Evolutionary conservation across 2,797 vertebrate genomes (phyloP).

Genomic region (Spheniscus humboldti): DNA sequence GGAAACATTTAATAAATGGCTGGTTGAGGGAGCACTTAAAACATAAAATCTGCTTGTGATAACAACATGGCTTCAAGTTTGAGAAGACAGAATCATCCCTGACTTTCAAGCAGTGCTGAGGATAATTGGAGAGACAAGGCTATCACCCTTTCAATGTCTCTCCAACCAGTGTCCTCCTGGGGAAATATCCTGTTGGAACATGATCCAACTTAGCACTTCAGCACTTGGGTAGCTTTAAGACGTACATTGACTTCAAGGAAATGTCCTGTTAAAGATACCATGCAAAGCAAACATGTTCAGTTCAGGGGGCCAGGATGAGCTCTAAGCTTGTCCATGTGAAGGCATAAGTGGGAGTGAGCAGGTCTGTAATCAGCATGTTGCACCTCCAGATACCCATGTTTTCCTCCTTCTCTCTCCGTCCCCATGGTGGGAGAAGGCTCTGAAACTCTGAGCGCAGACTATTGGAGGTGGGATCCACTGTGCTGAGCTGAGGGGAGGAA

Average conservation of each 20-base stretch:
- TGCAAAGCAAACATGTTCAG: background rate
- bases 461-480: background rate
- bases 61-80: background rate
- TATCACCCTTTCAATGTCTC: background rate
- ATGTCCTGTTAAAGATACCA: background rate
- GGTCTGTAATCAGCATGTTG: background rate
- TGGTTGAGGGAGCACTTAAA: constrained; percentile 36
- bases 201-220: background rate
- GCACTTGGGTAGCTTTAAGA: background rate
- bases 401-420: background rate
- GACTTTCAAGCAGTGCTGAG: background rate
- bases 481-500: background rate
- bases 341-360: background rate
- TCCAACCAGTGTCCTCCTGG: background rate
- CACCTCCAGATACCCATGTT: background rate
- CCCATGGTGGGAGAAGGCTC: background rate
- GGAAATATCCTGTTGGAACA: background rate
- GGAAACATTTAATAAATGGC: constrained; percentile 50
- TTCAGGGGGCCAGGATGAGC: background rate
- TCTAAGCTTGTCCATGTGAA: background rate
- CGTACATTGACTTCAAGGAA: background rate
- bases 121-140: background rate
- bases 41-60: constrained; percentile 16
- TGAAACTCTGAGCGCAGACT: background rate
- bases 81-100: background rate